Evolutionary conservation across 1,140 invertebrate species (phyloP).

Genomic region (Ceratina calcarata): DNA sequence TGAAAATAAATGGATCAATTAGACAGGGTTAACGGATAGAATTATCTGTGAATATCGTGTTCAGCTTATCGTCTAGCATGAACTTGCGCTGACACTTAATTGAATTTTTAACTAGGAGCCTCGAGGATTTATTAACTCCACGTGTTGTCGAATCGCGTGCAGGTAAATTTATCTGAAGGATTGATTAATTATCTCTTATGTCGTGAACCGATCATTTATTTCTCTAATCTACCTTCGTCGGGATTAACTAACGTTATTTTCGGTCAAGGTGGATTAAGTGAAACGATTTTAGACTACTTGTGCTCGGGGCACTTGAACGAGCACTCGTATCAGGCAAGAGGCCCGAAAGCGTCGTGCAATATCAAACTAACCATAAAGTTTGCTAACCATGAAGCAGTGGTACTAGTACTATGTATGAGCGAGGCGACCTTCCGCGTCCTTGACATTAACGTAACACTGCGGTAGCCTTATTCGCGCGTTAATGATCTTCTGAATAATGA

Average conservation of each 20-base stretch:
- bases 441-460: conserved; percentile 54
- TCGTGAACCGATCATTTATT: background rate
- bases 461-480: conserved; percentile 17
- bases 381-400: background rate
- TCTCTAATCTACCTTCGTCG: too few relatives aligned
- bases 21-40: conserved; percentile 56
- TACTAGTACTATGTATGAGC: background rate
- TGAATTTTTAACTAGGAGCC: too few relatives aligned
- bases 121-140: too few relatives aligned
- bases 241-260: background rate
- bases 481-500: conserved; percentile 23
- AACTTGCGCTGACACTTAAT: conserved; percentile 4
- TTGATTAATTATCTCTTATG: background rate
- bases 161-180: background rate
- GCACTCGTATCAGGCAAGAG: conserved; percentile 11
- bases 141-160: background rate
- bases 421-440: conserved; percentile 38
- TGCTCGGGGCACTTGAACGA: conserved; percentile 14
- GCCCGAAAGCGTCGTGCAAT: background rate
- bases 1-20: conserved; percentile 55
- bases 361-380: conserved; percentile 29
- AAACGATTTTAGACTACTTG: conserved; percentile 37
- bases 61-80: conserved; percentile 13
- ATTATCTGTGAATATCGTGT: conserved; percentile 50
- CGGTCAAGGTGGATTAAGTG: conserved; percentile 20